Conservation (phyloP, 2,113 vertebrate species). For the Brachionichthys hirsutus region DNA sequence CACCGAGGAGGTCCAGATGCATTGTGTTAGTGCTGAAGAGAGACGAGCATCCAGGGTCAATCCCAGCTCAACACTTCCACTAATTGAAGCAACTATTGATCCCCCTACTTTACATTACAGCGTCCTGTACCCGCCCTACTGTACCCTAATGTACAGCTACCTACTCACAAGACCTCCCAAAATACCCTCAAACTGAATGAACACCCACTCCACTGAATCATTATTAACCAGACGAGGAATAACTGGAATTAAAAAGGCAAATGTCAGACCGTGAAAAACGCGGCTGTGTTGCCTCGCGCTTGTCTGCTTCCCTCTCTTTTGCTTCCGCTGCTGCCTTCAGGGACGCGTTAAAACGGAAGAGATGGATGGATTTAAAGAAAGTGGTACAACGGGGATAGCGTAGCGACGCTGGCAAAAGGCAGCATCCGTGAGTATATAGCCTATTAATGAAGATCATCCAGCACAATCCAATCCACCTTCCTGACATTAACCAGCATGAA, state of each 20-base stretch:
- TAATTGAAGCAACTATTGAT: slow-evolving; percentile 7
- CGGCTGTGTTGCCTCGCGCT: slow-evolving; percentile 5
- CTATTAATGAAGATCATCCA: too few relatives aligned
- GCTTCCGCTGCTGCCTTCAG: slow-evolving; percentile 20
- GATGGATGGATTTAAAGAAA: too few relatives aligned
- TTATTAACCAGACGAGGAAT: slow-evolving; percentile 10
- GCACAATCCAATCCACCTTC: too few relatives aligned
- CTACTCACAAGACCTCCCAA: background rate
- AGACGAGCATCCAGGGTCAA: too few relatives aligned
- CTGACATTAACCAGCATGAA: background rate
- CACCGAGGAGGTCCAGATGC: background rate
- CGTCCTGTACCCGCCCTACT: slow-evolving; percentile 8
- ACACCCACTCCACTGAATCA: slow-evolving; percentile 5
- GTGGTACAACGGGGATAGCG: too few relatives aligned
- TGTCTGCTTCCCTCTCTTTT: background rate
- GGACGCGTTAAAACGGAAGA: slow-evolving; percentile 43
- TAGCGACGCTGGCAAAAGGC: too few relatives aligned
- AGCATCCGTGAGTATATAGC: too few relatives aligned
- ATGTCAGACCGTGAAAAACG: background rate
- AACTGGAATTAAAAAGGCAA: background rate
- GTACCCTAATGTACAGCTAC: background rate
- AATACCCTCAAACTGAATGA: background rate
- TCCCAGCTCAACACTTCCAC: background rate
- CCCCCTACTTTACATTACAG: slow-evolving; percentile 11
- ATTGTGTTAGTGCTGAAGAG: too few relatives aligned